A percentile compares a stretch with the other conserved stretches of the same genome.
phyloP scores from a whole-genome alignment of 2,888 invertebrate genomes.

The Drosophila leonis region DNA sequence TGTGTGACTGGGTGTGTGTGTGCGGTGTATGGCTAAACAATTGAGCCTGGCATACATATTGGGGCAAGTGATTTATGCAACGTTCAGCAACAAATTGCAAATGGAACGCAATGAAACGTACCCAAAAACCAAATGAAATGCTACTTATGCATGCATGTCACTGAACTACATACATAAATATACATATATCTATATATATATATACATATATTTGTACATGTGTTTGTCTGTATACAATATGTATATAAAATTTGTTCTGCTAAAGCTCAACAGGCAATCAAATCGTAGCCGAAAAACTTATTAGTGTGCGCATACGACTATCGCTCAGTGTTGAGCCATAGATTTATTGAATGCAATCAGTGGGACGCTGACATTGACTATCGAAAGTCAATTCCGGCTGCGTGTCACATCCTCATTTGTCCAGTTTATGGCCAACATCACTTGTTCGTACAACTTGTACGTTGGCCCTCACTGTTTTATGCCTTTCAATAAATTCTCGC shows the following conservation, averaged over 20 bases:
- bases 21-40: constrained; percentile 30
- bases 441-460: constrained; percentile 61
- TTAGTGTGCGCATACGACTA: constrained; percentile 53
- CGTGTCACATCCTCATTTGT: constrained; percentile 80
- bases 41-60: constrained; percentile 48
- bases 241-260: constrained; percentile 36
- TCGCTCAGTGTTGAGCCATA: constrained; percentile 66
- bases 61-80: constrained; percentile 70
- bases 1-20: neutral
- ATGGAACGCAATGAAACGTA: constrained; percentile 57
- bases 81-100: constrained; percentile 57
- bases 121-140: constrained; percentile 38
- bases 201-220: constrained; percentile 11
- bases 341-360: constrained; percentile 77
- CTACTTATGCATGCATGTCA: constrained; percentile 71
- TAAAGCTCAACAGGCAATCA: constrained; percentile 49
- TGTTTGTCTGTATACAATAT: constrained; percentile 15
- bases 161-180: neutral
- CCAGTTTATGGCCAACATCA: constrained; percentile 75
- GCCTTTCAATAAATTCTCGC: constrained; percentile 77
- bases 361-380: constrained; percentile 59
- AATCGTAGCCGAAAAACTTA: constrained; percentile 54
- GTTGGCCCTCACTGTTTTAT: constrained; percentile 58
- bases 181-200: neutral
- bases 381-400: constrained; percentile 80